Base-by-base conservation (phyloP, 2,888 invertebrate species). In the Lochmaea capreae region DNA sequence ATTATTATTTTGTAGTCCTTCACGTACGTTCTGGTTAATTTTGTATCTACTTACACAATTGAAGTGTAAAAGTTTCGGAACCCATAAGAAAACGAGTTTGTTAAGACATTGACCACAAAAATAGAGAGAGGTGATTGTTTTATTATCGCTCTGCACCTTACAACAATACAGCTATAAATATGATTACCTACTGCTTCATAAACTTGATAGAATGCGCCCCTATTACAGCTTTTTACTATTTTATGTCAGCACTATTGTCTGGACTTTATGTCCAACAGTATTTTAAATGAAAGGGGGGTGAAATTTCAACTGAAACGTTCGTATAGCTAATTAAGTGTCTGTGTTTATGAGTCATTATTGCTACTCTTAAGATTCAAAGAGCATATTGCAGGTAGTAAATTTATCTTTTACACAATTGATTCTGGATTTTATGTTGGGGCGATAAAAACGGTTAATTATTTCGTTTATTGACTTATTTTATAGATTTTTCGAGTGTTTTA, bases 291-390 rank as follows among this genome's bases (percentile, higher is more conserved):
- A 62, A 62, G 62, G 62, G 58, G 9, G 43, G 18, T 43, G 18
- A 11, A 62, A 39, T 61, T 61, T 61, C 39, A 12, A n/a, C 33
- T 14, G 39, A 12, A 39, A 61, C n/a, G 14, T 33, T 39, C n/a
- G 14, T 61, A 61, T 33, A 61, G 16, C 6, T 42, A 18, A 62
- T 43, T 2, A 42, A 43, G 10, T 43, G 62, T 42, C 5, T 26
- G 2, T 58, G 18, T 62, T 62, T 62, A 62, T 62, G 62, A 42
- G 11, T 16, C 62, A 62, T 62, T 62, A 62, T 39, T 42, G 62
- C 62, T 39, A 16, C 12, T 62, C 16, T 42, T 62, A 39, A 62
- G 43, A 62, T 62, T 42, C 62, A 42, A n/a, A 33, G 16, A 42
- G 10, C 62, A 42, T 62, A 39, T 39, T 62, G 26, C 61, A 33